Base-by-base conservation (phyloP, 2,797 vertebrate genomes). In the Malurus splendens region DNA sequence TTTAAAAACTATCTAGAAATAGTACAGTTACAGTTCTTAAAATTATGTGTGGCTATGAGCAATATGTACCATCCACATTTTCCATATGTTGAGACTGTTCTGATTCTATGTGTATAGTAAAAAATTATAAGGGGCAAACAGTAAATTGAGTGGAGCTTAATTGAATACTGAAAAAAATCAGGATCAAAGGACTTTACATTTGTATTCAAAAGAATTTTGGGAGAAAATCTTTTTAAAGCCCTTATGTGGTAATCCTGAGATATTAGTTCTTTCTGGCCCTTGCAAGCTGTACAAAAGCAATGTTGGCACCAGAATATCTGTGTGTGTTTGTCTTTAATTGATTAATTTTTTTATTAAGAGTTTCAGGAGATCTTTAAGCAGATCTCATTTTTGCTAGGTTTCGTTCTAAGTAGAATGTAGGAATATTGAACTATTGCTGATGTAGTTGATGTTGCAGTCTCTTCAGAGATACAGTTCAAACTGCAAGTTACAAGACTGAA, bases 51-150 rank as follows among this genome's bases (percentile, higher is more conserved):
- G 6, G 80, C 82, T 94, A 81, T 92, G 91, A 94, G 87, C 82
- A 94, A 83, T 94, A 92, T 76, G 80, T 86, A 87, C 87, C 78
- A 86, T 87, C 70, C 55, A 61, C 62, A 78, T 94, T 93, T 86
- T 92, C 89, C 82, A 36, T 92, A 90, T 93, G 85, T 89, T 33
- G 5, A 86, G 87, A 59, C 67, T 81, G 62, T 91, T 87, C 65
- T 68, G 33, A 72, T 75, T 89, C 62, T 65, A 52, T 83, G 45
- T 44, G 15, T 68, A 15, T 57, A 72, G 89, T 80, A 72, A 87
- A 87, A 90, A 89, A 79, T 23, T 13, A 7, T 23, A 38, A 42
- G 42, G 36, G 65, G 36, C 78, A 89, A 88, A 73, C 42, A 85
- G 28, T 71, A 42, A 57, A 1, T 72, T 1, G 5, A 66, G 23